A percentile compares a stretch with the other conserved stretches of the same genome.
These are phyloP conservation scores for Pachypanchax playfairii DNA, from an alignment of 2,113 vertebrate genomes.

Conservation along the genomic window DNA sequence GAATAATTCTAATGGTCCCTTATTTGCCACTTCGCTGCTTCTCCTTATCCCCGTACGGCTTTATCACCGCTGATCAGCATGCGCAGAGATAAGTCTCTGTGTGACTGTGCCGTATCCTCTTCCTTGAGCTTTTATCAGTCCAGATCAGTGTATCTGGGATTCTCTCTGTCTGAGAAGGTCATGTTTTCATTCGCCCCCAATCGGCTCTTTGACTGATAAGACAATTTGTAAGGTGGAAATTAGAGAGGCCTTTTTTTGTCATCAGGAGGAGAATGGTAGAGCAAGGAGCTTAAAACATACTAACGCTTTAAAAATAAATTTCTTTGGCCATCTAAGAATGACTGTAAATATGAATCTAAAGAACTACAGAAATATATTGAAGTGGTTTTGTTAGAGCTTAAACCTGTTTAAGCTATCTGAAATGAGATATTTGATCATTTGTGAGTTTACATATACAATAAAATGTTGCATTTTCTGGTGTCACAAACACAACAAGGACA, in stretches of 20 bases:
- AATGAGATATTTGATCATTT: too few relatives aligned
- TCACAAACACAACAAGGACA: too few relatives aligned
- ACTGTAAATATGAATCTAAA: not conserved
- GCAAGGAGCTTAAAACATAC: constrained; percentile 16
- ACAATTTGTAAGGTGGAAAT: constrained; percentile 86
- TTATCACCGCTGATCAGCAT: constrained; percentile 79
- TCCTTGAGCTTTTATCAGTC: constrained; percentile 71
- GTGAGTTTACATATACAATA: too few relatives aligned
- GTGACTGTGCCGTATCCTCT: constrained; percentile 64
- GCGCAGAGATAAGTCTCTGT: constrained; percentile 77
- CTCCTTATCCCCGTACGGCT: constrained; percentile 76
- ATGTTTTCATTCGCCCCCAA: constrained; percentile 85
- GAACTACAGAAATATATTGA: too few relatives aligned
- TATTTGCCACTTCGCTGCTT: constrained; percentile 88
- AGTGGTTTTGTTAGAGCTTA: too few relatives aligned
- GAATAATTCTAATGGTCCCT: constrained; percentile 92
- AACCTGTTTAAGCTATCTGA: too few relatives aligned
- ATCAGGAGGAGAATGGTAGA: constrained; percentile 61
- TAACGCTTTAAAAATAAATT: not conserved
- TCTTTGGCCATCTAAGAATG: not conserved
- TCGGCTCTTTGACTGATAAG: constrained; percentile 78
- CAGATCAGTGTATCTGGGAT: constrained; percentile 75
- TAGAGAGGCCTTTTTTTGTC: constrained; percentile 73
- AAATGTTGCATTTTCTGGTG: too few relatives aligned
- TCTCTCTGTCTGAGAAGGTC: constrained; percentile 78